Conservation (phyloP, 2,113 vertebrate species). For the Vulpes vulpes region DNA sequence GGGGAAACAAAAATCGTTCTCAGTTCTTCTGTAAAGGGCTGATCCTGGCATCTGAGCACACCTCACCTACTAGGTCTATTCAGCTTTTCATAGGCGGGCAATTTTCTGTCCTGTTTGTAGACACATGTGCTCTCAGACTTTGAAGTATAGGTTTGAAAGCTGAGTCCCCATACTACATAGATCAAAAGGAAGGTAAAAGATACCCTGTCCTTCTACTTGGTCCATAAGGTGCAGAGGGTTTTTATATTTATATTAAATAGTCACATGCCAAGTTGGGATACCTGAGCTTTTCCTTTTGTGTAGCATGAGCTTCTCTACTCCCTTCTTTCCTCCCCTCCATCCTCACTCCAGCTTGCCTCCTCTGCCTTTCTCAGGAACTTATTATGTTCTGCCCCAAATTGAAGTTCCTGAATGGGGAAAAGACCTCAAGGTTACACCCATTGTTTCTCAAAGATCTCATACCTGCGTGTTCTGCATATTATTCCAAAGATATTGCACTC, state of each 20-base stretch:
- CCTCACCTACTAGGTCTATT: neutral
- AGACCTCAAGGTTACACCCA: neutral
- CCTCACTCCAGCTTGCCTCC: neutral
- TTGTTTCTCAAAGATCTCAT: neutral
- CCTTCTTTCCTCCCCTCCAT: neutral
- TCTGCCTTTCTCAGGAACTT: neutral
- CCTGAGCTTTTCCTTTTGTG: neutral
- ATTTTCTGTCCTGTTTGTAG: neutral
- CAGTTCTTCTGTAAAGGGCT: neutral
- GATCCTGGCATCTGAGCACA: neutral
- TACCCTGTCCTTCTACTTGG: neutral
- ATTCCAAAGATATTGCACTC: neutral
- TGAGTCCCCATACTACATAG: neutral
- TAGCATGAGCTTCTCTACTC: neutral
- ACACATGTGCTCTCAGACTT: neutral
- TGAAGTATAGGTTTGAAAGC: neutral
- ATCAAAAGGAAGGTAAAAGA: conserved; percentile 2
- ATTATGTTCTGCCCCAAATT: neutral
- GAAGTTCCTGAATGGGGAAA: neutral
- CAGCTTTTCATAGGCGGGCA: neutral
- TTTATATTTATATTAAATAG: neutral
- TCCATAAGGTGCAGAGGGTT: neutral
- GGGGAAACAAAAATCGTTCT: neutral
- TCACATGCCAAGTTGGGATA: neutral
- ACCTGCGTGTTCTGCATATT: neutral